Evolutionary conservation across 2,797 vertebrate species (phyloP).

Genomic region (Phalanger gymnotis): DNA sequence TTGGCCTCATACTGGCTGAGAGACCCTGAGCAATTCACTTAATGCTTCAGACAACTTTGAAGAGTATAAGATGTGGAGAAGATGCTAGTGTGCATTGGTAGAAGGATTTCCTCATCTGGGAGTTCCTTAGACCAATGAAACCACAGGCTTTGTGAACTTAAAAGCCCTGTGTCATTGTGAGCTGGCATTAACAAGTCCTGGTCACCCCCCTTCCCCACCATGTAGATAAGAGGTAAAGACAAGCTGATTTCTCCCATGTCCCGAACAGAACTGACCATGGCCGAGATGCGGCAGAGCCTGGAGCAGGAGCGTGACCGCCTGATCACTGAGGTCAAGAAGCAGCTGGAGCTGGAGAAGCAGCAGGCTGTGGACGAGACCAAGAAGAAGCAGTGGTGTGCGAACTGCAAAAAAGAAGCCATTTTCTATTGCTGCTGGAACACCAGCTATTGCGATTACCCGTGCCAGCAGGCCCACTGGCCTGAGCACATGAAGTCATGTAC

Average conservation of each 20-base stretch:
- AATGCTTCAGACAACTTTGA: neutral
- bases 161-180: neutral
- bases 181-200: rapidly evolving
- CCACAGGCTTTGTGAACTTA: neutral
- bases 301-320: conserved; percentile 96
- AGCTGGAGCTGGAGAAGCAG: conserved; percentile 95
- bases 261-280: conserved; percentile 96
- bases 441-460: conserved; percentile 99
- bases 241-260: conserved; percentile 3
- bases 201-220: rapidly evolving
- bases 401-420: conserved; percentile 98
- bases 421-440: conserved; percentile 99
- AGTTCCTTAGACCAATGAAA: neutral
- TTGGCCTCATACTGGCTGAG: neutral
- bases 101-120: neutral
- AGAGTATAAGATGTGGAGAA: neutral
- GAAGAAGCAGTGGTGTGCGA: conserved; percentile 99
- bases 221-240: neutral
- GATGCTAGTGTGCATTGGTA: neutral
- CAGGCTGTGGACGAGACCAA: conserved; percentile 98
- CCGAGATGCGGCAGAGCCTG: conserved; percentile 98
- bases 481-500: conserved; percentile 99
- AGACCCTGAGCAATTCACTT: neutral
- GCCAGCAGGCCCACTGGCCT: conserved; percentile 99
- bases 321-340: conserved; percentile 97